Conservation (phyloP, 2,113 vertebrate species). For the Oncorhynchus kisutch region DNA sequence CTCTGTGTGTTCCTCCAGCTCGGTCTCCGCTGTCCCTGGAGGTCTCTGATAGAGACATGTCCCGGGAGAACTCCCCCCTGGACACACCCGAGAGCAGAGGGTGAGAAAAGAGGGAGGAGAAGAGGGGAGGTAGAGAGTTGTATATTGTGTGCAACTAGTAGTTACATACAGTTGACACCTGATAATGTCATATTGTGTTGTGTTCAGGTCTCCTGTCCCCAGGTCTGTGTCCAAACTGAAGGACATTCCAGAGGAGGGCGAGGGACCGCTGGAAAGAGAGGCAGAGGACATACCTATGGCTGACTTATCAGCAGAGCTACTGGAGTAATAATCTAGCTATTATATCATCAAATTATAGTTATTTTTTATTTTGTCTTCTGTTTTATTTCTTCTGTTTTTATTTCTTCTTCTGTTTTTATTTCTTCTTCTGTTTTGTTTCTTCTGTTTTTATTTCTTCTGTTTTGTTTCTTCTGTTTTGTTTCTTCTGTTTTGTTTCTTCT, state of each 20-base stretch:
- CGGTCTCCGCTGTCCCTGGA: constrained; percentile 15
- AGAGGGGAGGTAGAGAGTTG: neutral
- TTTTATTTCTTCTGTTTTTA: too few species aligned
- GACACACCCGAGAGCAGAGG: neutral
- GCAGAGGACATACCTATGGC: neutral
- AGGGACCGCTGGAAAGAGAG: neutral
- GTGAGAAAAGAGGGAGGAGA: neutral
- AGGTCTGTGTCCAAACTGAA: constrained; percentile 1
- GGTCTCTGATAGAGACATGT: neutral
- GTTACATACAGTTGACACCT: too few species aligned
- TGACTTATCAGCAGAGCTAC: too few species aligned
- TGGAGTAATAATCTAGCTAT: too few species aligned
- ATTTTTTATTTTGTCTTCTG: too few species aligned
- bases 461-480: too few species aligned
- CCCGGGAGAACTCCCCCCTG: neutral
- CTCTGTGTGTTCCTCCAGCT: constrained; percentile 10
- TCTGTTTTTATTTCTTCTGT: too few species aligned
- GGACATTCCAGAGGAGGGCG: neutral
- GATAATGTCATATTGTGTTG: neutral
- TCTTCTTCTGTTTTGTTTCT: too few species aligned
- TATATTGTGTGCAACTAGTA: too few species aligned
- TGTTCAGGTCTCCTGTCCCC: neutral
- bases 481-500: too few species aligned
- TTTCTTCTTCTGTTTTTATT: too few species aligned
- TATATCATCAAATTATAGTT: too few species aligned